Evolutionary conservation across 2,797 vertebrate genomes (phyloP), one percentile per base, ranked within the genome.

Genomic region (Poecilia velifera): DNA sequence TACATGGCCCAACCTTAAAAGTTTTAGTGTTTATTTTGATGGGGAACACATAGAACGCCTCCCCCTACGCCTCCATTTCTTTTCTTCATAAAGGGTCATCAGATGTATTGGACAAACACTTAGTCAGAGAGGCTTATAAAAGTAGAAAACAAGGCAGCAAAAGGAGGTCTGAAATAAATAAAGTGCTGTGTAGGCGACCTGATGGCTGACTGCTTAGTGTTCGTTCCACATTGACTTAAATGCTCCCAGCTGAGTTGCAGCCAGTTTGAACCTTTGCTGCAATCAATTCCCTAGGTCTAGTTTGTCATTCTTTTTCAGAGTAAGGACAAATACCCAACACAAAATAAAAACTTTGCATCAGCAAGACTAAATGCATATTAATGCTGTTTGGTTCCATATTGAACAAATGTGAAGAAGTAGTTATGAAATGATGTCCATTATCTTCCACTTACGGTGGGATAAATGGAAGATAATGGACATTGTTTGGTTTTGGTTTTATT

Each of bases 181-280:
- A 74, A 75, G 74, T 45, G 74, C 74, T 75, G 55, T 75, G 74
- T 75, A 75, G 74, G 74, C 55, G 55, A 75, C 74, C 55, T 75
- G 41, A 45, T 75, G 55, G 41, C 41, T 75, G 55, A 62, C 36
- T 45, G 74, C 39, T 75, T 62, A 34, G 55, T 12, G 74, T 57
- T 12, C 18, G 41, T 59, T 75, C 41, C 12, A 25, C 55, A 31
- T 62, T 62, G 55, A 75, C 74, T 34, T 31, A 62, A 75, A 59
- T 31, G 55, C 74, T 62, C 53, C 55, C 74, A 75, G 74, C 74
- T 62, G 74, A 75, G 36, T 20, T 28, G n/a, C 74, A 45, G 41
- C 74, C 55, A 46, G 74, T 9, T 71, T 62, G 55, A 59, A 28
- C 41, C 74, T 75, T 62, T 59, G 55, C 73, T 74, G 36, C 49